Conservation (phyloP, 2,888 invertebrate genomes). For the Augiades crinisus region DNA sequence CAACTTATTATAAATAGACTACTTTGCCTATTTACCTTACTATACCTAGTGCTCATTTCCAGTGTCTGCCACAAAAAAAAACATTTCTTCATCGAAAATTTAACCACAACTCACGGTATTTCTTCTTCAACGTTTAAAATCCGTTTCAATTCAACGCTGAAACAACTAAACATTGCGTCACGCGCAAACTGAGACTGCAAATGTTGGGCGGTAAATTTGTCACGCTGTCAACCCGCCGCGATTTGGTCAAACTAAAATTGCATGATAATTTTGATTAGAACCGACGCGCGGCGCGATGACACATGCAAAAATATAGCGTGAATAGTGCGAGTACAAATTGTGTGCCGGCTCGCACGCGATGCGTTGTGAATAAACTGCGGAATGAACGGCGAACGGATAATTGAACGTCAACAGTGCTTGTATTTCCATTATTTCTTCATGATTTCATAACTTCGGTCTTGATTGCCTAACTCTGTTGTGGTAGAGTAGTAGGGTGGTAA, state of each 20-base stretch:
- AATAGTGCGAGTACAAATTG: slow-evolving; percentile 25
- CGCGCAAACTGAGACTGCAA: slow-evolving; percentile 40
- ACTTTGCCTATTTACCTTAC: no score
- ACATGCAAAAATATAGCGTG: slow-evolving; percentile 55
- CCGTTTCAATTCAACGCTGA: slow-evolving; percentile 14
- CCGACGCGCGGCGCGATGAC: slow-evolving; percentile 56
- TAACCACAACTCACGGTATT: not conserved
- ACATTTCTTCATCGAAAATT: no score
- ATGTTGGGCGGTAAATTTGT: slow-evolving; percentile 57
- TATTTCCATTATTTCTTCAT: slow-evolving; percentile 6
- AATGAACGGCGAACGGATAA: slow-evolving; percentile 3
- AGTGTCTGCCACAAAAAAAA: not conserved
- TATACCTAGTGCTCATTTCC: not conserved
- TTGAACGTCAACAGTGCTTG: slow-evolving; percentile 14
- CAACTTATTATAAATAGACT: no score
- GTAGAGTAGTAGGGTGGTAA: no score
- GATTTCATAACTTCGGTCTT: not conserved
- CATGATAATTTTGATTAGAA: slow-evolving; percentile 74
- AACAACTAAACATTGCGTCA: slow-evolving; percentile 25
- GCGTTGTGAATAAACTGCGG: slow-evolving; percentile 16
- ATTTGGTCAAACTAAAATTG: slow-evolving; percentile 70
- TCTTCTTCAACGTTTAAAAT: slow-evolving; percentile 10
- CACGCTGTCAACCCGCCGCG: slow-evolving; percentile 71
- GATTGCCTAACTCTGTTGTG: no score
- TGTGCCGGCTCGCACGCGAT: slow-evolving; percentile 18